These are phyloP conservation scores for Lutraria lutraria DNA, from an alignment of 2,888 invertebrate genomes.

Conservation along the genomic window DNA sequence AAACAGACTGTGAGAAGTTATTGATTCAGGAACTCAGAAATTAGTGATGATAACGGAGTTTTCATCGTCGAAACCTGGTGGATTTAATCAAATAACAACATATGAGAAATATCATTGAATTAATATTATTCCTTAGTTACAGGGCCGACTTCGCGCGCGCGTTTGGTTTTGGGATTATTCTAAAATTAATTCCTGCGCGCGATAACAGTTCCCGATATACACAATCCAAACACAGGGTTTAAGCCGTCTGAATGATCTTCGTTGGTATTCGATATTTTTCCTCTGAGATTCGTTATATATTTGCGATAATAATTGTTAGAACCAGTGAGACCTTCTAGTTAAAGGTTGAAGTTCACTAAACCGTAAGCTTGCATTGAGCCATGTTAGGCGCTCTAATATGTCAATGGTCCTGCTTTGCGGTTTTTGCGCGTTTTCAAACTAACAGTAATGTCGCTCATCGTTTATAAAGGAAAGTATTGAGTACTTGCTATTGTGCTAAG, in stretches of 20 bases:
- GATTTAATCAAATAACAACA: not conserved
- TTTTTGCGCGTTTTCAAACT: no score
- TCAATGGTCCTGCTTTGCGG: no score
- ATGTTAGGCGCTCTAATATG: no score
- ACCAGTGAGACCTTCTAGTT: no score
- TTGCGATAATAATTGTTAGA: not conserved
- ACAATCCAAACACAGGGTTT: no score
- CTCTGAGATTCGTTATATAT: not conserved
- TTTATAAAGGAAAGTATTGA: no score
- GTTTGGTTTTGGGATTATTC: not conserved
- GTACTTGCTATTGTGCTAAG: no score
- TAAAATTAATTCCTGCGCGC: no score
- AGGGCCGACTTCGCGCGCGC: not conserved
- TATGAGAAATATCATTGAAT: not conserved
- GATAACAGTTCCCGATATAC: no score
- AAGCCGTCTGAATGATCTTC: not conserved
- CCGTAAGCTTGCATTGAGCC: no score
- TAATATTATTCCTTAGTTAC: not conserved
- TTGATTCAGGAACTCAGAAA: conserved; percentile 23
- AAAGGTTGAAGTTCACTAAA: no score
- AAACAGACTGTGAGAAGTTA: conserved; percentile 29
- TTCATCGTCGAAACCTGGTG: not conserved
- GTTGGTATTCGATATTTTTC: not conserved
- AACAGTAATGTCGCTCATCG: no score
- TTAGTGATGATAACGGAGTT: conserved; percentile 14